Conservation (phyloP, 2,888 invertebrate genomes). For the Notodonta dromedarius region DNA sequence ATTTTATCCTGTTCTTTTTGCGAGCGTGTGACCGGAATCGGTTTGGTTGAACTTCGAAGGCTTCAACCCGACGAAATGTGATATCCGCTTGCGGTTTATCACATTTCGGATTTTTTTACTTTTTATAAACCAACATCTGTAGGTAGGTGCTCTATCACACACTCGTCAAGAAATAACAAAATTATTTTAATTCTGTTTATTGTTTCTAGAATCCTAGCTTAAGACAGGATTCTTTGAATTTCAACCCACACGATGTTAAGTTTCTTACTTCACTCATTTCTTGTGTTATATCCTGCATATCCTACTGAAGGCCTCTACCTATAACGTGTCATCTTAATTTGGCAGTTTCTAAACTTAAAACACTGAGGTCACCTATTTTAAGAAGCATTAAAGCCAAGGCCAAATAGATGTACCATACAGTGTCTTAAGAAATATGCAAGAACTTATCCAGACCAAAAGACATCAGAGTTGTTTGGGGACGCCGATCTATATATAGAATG, state of each 20-base stretch:
- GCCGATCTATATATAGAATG: slow-evolving; percentile 73
- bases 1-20: background rate
- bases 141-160: background rate
- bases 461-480: slow-evolving; percentile 36
- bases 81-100: slow-evolving; percentile 55
- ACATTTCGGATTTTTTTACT: slow-evolving; percentile 46
- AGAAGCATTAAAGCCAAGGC: background rate
- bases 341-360: too few relatives aligned
- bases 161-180: too few relatives aligned
- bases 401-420: background rate
- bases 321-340: too few relatives aligned
- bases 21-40: slow-evolving; percentile 68
- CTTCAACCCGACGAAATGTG: slow-evolving; percentile 55
- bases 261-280: too few relatives aligned
- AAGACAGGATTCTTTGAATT: too few relatives aligned
- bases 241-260: too few relatives aligned
- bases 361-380: background rate
- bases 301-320: too few relatives aligned
- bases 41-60: slow-evolving; percentile 49
- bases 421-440: slow-evolving; percentile 11
- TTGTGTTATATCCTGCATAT: too few relatives aligned
- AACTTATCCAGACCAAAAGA: slow-evolving; percentile 18
- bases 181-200: too few relatives aligned
- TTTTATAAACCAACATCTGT: slow-evolving; percentile 9
- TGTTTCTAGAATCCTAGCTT: too few relatives aligned